A percentile compares a stretch with the other conserved stretches of the same genome.
These are phyloP conservation scores for Dromococcyx pavoninus DNA, from an alignment of 2,797 vertebrate species.

Conservation along the genomic window DNA sequence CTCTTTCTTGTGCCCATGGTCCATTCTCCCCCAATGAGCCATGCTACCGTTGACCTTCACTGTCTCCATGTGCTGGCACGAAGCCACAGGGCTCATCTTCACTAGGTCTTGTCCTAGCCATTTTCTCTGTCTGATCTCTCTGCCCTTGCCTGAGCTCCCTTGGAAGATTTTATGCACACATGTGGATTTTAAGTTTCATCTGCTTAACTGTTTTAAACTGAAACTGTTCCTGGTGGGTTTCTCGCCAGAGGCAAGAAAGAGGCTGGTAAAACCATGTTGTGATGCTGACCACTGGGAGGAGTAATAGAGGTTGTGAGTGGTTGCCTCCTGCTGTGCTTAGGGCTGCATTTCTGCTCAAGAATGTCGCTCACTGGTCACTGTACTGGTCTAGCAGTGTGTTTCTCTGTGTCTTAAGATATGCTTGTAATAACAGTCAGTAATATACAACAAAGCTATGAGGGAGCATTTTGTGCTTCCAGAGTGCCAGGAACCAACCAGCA, in stretches of 20 bases:
- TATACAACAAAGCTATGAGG: background rate
- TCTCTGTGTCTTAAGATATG: background rate
- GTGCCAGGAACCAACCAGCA: constrained; percentile 3
- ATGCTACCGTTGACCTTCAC: constrained; percentile 12
- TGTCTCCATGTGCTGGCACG: background rate
- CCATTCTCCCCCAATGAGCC: constrained; percentile 27
- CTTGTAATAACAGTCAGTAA: background rate
- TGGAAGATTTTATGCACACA: background rate
- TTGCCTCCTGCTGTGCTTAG: background rate
- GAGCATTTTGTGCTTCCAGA: background rate
- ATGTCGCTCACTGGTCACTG: background rate
- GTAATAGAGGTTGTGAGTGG: background rate
- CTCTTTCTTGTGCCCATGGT: background rate
- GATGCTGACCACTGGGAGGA: background rate
- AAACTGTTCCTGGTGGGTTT: background rate
- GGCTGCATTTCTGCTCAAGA: background rate
- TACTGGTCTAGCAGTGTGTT: background rate
- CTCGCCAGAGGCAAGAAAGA: background rate
- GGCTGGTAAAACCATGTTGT: background rate
- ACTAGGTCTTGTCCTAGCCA: background rate
- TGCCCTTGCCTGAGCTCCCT: constrained; percentile 7
- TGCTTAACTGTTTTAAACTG: background rate
- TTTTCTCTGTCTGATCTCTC: background rate
- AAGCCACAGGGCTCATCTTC: background rate
- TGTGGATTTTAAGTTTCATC: background rate